phyloP scores from a whole-genome alignment of 2,888 invertebrate species.

The Stenoptilia bipunctidactyla region DNA sequence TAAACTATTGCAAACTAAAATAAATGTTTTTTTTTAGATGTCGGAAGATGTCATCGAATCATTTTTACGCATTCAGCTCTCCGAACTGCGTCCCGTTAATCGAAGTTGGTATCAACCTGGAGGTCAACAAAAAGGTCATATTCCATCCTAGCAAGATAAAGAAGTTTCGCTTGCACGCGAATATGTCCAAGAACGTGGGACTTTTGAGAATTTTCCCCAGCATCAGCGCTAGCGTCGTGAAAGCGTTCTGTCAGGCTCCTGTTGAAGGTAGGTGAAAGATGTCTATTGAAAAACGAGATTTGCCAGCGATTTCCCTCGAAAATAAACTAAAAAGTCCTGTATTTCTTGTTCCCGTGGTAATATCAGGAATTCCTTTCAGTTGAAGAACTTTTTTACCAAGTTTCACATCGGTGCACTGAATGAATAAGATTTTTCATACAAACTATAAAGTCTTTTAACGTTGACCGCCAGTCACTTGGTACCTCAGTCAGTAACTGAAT shows the following conservation, averaged over 20 bases:
- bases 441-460: too few species aligned
- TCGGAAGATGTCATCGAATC: conserved; percentile 79
- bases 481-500: too few species aligned
- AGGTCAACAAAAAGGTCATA: conserved; percentile 65
- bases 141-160: conserved; percentile 53
- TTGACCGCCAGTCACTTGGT: too few species aligned
- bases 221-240: conserved; percentile 83
- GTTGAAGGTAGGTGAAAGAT: conserved; percentile 73
- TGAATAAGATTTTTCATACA: too few species aligned
- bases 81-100: conserved; percentile 90
- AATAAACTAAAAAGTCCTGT: too few species aligned
- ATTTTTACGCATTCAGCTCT: conserved; percentile 85
- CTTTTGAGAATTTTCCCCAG: conserved; percentile 91
- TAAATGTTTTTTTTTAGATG: conserved; percentile 56
- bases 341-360: too few species aligned
- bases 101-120: conserved; percentile 83
- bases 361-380: too few species aligned
- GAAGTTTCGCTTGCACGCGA: conserved; percentile 79
- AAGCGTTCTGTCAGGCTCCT: conserved; percentile 80
- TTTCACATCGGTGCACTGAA: too few species aligned
- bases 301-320: too few species aligned
- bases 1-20: too few species aligned
- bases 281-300: too few species aligned
- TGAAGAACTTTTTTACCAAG: too few species aligned
- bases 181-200: conserved; percentile 87